Base-by-base conservation (phyloP, 2,113 vertebrate species). In the Trogon melanurus region DNA sequence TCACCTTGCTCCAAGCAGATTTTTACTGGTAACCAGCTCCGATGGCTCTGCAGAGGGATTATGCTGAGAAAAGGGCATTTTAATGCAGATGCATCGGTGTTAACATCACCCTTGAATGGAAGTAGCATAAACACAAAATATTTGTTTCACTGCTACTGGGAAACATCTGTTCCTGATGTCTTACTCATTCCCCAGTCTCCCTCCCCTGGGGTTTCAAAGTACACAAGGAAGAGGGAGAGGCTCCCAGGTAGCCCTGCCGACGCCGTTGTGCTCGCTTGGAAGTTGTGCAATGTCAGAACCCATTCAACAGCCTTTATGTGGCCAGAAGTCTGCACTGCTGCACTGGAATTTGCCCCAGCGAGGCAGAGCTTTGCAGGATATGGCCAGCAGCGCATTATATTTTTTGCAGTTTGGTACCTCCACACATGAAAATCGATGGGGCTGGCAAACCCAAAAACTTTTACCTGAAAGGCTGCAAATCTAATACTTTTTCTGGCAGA, bases 131-230 rank as follows among this genome's bases (percentile, higher is more conserved):
- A 96, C 67, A 96, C 86, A 86, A 96, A 96, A 96, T 96, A 95
- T 95, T 97, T 97, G 93, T 96, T 95, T 96, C 93, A 1, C 92
- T 89, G 93, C 93, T 95, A 81, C 93, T 92, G 93, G 94, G 92
- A 94, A 93, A 93, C 96, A 97, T 95, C 95, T 97, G 92, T 72
- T 95, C 91, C 51, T 15, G 1, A 36, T 36, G 86, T 72, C 91
- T 89, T 84, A 65, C 65, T 86, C 91, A 72, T n/a, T 61, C 29
- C 20, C 57, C 1, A 16, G 61, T 80, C 82, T 84, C 75, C 79
- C 82, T 97, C 90, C 91, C 94, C 80, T 7, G 9, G 87, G 84
- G 89, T 92, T 96, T 85, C 94, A 89, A 91, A 97, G 96, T 70
- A 79, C 93, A 76, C 80, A 34, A 41, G 84, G 87, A 93, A 76